A percentile compares a stretch with the other conserved stretches of the same genome.
Evolutionary conservation across 2,113 vertebrate species (phyloP).

Genomic region (Salvelinus namaycush): DNA sequence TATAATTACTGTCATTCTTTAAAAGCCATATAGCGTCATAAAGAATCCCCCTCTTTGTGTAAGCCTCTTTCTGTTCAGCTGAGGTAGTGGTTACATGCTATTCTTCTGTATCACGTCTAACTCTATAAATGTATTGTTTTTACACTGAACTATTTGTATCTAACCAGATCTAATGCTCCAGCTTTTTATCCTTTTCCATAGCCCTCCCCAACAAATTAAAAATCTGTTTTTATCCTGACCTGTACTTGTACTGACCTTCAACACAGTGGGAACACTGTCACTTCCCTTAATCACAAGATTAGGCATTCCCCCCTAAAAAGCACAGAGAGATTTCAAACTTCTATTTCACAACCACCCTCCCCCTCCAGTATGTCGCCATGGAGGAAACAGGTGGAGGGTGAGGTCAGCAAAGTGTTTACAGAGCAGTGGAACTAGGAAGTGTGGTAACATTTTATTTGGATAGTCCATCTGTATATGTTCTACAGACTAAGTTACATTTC

Average conservation of each 20-base stretch:
- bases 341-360: neutral
- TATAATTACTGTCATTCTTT: neutral
- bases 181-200: no score
- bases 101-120: neutral
- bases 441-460: no score
- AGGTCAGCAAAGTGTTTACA: constrained; percentile 21
- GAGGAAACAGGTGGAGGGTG: constrained; percentile 8
- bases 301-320: neutral
- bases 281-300: neutral
- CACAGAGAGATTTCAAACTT: neutral
- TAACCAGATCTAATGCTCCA: no score
- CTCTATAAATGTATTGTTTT: neutral
- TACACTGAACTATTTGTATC: neutral
- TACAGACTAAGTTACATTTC: no score
- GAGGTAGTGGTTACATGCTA: neutral
- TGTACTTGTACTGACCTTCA: neutral
- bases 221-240: neutral
- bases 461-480: no score
- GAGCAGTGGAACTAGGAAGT: constrained; percentile 17
- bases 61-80: neutral
- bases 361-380: constrained; percentile 20
- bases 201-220: no score
- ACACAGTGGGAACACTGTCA: neutral
- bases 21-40: neutral
- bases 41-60: neutral